A percentile compares a stretch with the other conserved stretches of the same genome.
phyloP scores from a whole-genome alignment of 2,888 invertebrate species.

The Phortica magna region DNA sequence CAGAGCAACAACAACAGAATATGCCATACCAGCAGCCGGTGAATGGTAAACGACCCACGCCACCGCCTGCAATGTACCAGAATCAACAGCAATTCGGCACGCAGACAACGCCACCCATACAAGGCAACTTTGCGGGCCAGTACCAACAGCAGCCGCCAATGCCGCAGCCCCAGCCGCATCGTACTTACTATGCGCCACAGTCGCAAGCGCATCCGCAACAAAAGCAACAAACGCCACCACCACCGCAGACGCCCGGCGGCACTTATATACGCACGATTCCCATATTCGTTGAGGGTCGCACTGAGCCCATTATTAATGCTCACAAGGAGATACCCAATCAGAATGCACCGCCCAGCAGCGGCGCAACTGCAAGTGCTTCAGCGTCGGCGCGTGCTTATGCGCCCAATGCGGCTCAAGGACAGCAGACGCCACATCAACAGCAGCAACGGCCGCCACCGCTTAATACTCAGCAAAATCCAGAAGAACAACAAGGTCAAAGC shows the following conservation, averaged over 20 bases:
- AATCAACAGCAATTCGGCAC: constrained; percentile 66
- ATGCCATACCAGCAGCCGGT: constrained; percentile 47
- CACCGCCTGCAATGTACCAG: constrained; percentile 47
- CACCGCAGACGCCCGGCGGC: constrained; percentile 73
- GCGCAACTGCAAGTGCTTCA: constrained; percentile 63
- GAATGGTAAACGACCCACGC: constrained; percentile 56
- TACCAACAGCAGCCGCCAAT: constrained; percentile 49
- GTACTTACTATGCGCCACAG: constrained; percentile 56
- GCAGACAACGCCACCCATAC: constrained; percentile 74
- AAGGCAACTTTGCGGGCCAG: constrained; percentile 40
- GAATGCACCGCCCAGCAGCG: constrained; percentile 65
- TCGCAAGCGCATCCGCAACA: constrained; percentile 65
- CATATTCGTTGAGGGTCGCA: constrained; percentile 91
- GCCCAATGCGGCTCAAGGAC: constrained; percentile 58
- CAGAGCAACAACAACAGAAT: constrained; percentile 69
- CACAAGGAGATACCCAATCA: constrained; percentile 78
- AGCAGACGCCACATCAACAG: constrained; percentile 49
- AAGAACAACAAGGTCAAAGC: constrained; percentile 42
- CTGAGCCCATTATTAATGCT: constrained; percentile 85
- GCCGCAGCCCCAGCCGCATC: constrained; percentile 54
- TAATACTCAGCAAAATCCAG: constrained; percentile 61
- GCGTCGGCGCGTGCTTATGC: constrained; percentile 53
- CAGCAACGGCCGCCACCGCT: constrained; percentile 68
- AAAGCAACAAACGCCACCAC: constrained; percentile 68
- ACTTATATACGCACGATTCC: constrained; percentile 87